Conservation (phyloP, 2,888 invertebrate species). For the Ganaspis brasiliensis region DNA sequence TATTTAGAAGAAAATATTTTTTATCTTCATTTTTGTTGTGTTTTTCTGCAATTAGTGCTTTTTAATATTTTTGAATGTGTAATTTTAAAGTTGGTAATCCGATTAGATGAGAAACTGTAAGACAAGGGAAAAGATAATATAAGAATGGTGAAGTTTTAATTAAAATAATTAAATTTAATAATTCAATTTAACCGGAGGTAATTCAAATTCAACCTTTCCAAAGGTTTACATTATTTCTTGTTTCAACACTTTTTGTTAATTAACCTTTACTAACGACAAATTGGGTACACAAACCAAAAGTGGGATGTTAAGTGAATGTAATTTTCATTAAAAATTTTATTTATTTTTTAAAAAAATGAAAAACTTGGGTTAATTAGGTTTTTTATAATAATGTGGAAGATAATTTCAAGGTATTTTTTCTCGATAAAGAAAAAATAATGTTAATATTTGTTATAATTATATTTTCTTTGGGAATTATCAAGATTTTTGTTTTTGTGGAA, state of each 20-base stretch:
- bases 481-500: not conserved
- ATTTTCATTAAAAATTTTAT: not conserved
- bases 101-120: not conserved
- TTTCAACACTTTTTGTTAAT: not conserved
- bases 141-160: not conserved
- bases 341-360: not conserved
- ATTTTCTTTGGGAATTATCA: not conserved
- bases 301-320: not conserved
- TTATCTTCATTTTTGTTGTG: too few relatives aligned
- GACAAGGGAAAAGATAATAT: not conserved
- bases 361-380: not conserved
- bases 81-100: not conserved
- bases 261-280: not conserved
- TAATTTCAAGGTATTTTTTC: not conserved
- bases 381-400: not conserved
- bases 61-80: not conserved
- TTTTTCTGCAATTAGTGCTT: too few relatives aligned
- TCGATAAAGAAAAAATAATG: not conserved
- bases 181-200: not conserved
- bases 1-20: too few relatives aligned
- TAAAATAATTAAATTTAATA: not conserved
- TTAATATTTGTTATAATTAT: too few relatives aligned
- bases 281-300: not conserved
- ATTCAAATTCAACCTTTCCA: not conserved
- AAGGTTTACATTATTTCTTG: constrained; percentile 2